These are phyloP conservation scores for Volucella inflata DNA, from an alignment of 2,888 invertebrate species.

Conservation along the genomic window DNA sequence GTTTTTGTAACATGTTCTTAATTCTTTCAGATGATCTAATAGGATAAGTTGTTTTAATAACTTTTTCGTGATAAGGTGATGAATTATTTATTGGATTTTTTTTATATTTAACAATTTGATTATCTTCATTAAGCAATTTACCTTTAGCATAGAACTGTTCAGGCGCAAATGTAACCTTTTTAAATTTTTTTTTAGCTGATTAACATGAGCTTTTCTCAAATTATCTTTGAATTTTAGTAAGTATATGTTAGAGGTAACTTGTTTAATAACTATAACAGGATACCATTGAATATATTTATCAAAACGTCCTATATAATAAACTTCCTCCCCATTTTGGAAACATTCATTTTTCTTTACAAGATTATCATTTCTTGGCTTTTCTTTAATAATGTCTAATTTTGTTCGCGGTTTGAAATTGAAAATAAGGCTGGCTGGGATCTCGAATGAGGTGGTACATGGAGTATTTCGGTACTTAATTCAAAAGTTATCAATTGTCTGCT, in stretches of 20 bases:
- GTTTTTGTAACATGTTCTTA: too few relatives aligned
- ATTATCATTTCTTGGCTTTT: not conserved
- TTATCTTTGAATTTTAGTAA: constrained; percentile 15
- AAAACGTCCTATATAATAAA: constrained; percentile 30
- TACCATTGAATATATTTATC: constrained; percentile 28
- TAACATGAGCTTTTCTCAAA: constrained; percentile 29
- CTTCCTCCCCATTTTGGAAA: constrained; percentile 25
- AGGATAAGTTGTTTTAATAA: too few relatives aligned
- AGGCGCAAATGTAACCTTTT: too few relatives aligned
- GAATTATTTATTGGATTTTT: too few relatives aligned
- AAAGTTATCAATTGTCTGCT: constrained; percentile 24
- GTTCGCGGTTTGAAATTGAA: constrained; percentile 23
- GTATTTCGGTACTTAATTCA: constrained; percentile 30
- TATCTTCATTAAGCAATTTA: too few relatives aligned
- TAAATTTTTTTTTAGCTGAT: too few relatives aligned
- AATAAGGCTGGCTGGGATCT: constrained; percentile 7
- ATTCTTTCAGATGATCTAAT: too few relatives aligned
- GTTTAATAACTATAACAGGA: constrained; percentile 28
- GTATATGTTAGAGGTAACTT: too few relatives aligned
- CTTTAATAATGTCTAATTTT: constrained; percentile 7
- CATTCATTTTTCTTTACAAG: too few relatives aligned
- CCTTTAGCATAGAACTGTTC: too few relatives aligned
- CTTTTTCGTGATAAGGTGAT: too few relatives aligned
- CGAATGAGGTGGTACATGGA: constrained; percentile 21
- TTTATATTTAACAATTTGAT: too few relatives aligned